Conservation (phyloP, 1,140 invertebrate species). For the Bombus consobrinus region DNA sequence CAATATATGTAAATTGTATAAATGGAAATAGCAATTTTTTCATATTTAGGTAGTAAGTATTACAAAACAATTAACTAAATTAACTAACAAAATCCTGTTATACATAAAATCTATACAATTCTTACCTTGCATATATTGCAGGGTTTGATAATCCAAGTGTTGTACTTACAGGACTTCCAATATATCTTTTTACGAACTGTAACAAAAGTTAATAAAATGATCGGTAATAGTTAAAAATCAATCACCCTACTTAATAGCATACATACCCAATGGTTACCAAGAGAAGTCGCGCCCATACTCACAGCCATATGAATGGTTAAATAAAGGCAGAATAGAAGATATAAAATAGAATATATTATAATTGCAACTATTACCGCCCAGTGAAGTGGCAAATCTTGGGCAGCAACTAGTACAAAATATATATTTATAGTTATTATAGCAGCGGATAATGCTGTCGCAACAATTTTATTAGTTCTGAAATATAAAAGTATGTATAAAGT, state of each 20-base stretch:
- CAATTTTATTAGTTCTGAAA: conserved; percentile 87
- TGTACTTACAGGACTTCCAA: conserved; percentile 76
- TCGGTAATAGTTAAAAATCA: not conserved
- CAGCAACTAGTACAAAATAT: conserved; percentile 89
- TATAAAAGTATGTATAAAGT: conserved; percentile 2
- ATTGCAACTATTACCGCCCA: conserved; percentile 84
- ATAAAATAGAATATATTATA: conserved; percentile 85
- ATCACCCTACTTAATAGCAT: not conserved
- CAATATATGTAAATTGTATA: not conserved
- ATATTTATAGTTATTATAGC: conserved; percentile 92
- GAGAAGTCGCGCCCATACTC: conserved; percentile 84
- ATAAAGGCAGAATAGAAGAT: conserved; percentile 89
- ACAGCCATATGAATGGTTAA: conserved; percentile 88
- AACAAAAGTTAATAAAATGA: conserved; percentile 60
- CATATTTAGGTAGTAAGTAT: not conserved
- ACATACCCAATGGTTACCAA: conserved; percentile 75
- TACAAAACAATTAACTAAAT: not conserved
- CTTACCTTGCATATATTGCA: conserved; percentile 80
- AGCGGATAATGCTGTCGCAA: conserved; percentile 86
- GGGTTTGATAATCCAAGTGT: conserved; percentile 76
- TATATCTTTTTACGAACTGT: conserved; percentile 79
- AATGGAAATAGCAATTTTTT: not conserved
- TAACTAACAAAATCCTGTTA: not conserved
- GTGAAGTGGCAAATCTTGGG: conserved; percentile 82
- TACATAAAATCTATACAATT: not conserved